Conservation (phyloP, 2,888 invertebrate species). For the Melinopterus prodromus region DNA sequence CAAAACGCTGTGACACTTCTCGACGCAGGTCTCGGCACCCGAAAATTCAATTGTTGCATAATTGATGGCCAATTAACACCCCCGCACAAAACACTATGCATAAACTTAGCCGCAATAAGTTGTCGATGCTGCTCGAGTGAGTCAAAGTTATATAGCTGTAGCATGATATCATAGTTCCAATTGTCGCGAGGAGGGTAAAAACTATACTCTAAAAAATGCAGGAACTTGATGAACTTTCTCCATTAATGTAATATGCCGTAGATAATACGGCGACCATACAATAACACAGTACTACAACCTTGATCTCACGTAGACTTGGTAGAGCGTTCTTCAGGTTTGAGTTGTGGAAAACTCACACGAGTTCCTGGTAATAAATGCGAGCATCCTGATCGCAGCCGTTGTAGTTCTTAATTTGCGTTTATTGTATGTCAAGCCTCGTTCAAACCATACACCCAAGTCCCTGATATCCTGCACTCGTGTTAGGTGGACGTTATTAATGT, state of each 20-base stretch:
- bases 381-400: neutral
- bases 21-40: neutral
- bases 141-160: neutral
- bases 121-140: neutral
- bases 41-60: neutral
- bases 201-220: neutral
- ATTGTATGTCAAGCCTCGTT: neutral
- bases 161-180: too few relatives aligned
- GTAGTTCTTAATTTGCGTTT: neutral
- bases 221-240: neutral
- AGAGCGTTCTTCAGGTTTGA: neutral
- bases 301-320: neutral
- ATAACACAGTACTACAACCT: neutral
- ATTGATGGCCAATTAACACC: neutral
- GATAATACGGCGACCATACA: neutral
- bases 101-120: neutral
- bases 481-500: too few relatives aligned
- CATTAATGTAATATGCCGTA: neutral
- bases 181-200: too few relatives aligned
- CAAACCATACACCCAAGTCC: neutral
- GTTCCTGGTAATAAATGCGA: neutral
- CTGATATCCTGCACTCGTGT: too few relatives aligned
- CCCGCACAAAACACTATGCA: neutral
- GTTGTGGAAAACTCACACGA: neutral
- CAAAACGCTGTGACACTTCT: neutral